Base-by-base conservation (phyloP, 2,888 invertebrate genomes). In the Tetropium fuscum region DNA sequence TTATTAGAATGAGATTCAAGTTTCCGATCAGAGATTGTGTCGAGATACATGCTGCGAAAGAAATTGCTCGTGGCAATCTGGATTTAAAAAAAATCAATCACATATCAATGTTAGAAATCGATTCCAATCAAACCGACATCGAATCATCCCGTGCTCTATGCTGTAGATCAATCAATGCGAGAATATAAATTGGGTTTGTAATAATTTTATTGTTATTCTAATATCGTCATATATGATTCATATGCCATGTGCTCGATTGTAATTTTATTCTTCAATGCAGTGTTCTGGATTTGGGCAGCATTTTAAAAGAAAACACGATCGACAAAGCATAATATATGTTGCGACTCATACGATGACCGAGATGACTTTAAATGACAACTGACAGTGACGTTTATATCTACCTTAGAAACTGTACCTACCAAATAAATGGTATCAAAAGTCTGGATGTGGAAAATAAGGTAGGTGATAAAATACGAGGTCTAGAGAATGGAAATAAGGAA, bases 11-110 rank as follows among this genome's bases (percentile, higher is more conserved):
- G 66, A 66, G 66, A 64, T 62, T 66, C 62, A 64, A 60, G 60
- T 64, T 64, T 60, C 53, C 36, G 32, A 48, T 58, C 36, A 51
- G 25, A 66, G 66, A 66, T 66, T 66, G 60, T 57, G 51, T 51
- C 64, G 66, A 66, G 68, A 64, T 68, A 58, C 74, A 72, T 63
- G 74, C 74, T 74, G 74, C 60, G 74, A 74, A 67, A 60, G 69
- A 74, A 68, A 74, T 74, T 74, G 65, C 70, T 55, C 66, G 58
- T 64, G 66, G 55, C 69, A 68, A 66, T 71, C 69, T 64, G 68
- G 66, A 71, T 71, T 70, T 72, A 69, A 72, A 70, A 71, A 72
- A 70, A 71, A 72, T 69, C 69, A 72, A 72, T 72, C 72, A 72
- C 71, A 67, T 68, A 67, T 67, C 63, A 53, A 47, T 58, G 56